Evolutionary conservation across 2,113 vertebrate species (phyloP).

Genomic region (Vanacampus margaritifer): DNA sequence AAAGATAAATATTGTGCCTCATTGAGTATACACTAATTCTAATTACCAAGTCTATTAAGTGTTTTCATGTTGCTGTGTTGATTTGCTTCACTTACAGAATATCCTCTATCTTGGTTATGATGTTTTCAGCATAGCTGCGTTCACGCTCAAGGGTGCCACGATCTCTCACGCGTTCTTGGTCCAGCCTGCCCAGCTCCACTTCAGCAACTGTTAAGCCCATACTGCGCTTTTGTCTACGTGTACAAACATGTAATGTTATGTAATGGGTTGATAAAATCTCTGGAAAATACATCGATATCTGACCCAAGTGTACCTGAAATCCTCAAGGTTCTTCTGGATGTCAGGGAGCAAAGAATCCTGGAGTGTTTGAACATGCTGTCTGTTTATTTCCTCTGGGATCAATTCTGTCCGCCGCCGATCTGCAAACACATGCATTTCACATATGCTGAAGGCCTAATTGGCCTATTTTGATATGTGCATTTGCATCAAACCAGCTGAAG

Average conservation of each 20-base stretch:
- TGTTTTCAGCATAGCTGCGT: slow-evolving; percentile 87
- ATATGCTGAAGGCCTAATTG: slow-evolving; percentile 10
- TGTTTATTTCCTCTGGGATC: slow-evolving; percentile 90
- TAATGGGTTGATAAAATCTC: not conserved
- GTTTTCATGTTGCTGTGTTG: not conserved
- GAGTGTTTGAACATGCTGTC: slow-evolving; percentile 88
- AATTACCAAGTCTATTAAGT: not conserved
- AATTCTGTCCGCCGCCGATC: slow-evolving; percentile 88
- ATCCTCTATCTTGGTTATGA: slow-evolving; percentile 89
- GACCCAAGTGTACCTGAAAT: slow-evolving; percentile 80
- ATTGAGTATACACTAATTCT: not conserved
- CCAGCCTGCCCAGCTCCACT: slow-evolving; percentile 83
- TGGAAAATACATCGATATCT: not conserved
- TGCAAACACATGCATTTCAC: slow-evolving; percentile 45
- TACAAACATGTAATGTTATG: slow-evolving; percentile 5
- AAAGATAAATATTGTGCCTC: slow-evolving; percentile 10
- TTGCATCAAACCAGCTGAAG: not conserved
- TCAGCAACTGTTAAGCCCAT: slow-evolving; percentile 95
- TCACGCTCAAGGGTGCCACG: slow-evolving; percentile 83
- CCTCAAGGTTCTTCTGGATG: slow-evolving; percentile 90
- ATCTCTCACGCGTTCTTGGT: slow-evolving; percentile 83
- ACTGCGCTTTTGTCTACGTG: slow-evolving; percentile 88
- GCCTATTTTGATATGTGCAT: slow-evolving; percentile 10
- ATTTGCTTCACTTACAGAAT: slow-evolving; percentile 79
- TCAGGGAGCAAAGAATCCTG: slow-evolving; percentile 87